Evolutionary conservation across 2,113 vertebrate genomes (phyloP).

Genomic region (Poeciliopsis prolifica): DNA sequence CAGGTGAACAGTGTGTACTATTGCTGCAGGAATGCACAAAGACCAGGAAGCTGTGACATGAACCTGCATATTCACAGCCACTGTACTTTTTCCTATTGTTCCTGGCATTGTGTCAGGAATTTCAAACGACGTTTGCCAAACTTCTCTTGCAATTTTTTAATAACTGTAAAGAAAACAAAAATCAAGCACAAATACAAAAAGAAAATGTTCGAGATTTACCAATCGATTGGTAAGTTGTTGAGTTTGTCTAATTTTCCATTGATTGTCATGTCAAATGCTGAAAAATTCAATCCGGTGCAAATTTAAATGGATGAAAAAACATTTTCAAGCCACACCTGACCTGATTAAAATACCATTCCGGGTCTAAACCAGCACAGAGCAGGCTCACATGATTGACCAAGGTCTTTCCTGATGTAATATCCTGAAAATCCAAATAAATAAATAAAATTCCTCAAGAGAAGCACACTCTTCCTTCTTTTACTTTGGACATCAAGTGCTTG

Average conservation of each 20-base stretch:
- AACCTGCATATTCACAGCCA: not conserved
- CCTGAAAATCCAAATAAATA: not conserved
- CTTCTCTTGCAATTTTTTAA: no score
- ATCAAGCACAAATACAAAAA: not conserved
- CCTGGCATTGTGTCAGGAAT: not conserved
- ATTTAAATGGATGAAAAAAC: not conserved
- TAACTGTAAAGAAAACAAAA: not conserved
- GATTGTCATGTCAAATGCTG: not conserved
- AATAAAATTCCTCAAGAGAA: not conserved
- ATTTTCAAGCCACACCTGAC: no score
- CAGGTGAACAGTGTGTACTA: not conserved
- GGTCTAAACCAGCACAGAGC: not conserved
- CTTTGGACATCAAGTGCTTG: not conserved
- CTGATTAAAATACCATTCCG: no score
- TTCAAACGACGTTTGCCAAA: not conserved
- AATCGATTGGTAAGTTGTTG: not conserved
- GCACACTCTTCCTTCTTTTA: not conserved
- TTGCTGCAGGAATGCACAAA: not conserved
- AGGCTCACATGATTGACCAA: not conserved
- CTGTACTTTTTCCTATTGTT: not conserved
- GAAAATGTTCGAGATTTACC: not conserved
- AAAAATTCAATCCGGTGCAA: not conserved
- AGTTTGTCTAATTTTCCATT: not conserved
- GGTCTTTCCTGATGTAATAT: not conserved
- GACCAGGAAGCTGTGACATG: not conserved